phyloP scores from a whole-genome alignment of 92 coral and sea anemone species.

The Desmophyllum pertusum region DNA sequence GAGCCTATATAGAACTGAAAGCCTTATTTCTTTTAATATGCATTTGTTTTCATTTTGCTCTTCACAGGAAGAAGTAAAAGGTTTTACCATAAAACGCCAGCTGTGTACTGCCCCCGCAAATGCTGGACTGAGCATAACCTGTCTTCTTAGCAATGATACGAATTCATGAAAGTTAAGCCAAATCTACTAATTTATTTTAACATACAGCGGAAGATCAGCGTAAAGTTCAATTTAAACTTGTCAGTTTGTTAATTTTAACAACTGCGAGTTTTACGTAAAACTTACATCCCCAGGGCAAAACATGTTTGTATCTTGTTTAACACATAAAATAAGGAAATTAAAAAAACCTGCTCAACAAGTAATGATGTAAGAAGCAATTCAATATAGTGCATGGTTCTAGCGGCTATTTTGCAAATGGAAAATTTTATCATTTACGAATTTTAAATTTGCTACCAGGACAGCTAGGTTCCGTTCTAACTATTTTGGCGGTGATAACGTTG shows the following conservation, averaged over 20 bases:
- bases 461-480: no score
- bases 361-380: no score
- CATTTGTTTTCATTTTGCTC: background rate
- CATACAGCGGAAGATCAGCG: background rate
- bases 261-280: background rate
- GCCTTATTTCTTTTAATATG: background rate
- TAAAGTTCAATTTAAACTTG: background rate
- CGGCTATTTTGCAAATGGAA: background rate
- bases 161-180: no score
- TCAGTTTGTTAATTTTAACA: no score
- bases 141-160: no score
- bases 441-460: no score
- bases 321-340: background rate
- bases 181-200: no score
- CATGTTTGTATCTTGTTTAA: background rate
- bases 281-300: background rate
- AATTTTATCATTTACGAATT: background rate
- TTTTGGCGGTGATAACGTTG: no score
- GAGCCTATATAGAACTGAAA: no score
- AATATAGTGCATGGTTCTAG: no score
- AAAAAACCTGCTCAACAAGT: no score
- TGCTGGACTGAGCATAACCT: no score
- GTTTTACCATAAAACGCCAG: background rate
- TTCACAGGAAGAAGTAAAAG: background rate
- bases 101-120: background rate